Evolutionary conservation across 1,140 invertebrate genomes (phyloP), one percentile per base, ranked within the genome.

Genomic region (Ericerus pela): DNA sequence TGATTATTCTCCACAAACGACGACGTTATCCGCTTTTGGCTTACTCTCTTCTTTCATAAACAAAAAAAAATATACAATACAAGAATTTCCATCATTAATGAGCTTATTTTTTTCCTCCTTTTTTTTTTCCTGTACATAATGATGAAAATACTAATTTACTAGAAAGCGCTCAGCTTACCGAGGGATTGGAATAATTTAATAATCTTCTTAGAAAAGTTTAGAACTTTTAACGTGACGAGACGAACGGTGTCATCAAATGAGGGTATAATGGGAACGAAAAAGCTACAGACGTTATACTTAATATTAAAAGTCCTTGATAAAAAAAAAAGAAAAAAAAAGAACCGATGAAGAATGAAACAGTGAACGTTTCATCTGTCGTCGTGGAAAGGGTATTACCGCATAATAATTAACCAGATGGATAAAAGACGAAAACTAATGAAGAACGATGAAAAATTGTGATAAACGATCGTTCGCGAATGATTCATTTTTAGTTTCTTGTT

Each of bases 391-490:
- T 47, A 47, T 47, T 47, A 47, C 41, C 41, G 41, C 41, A 47
- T 47, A 47, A 47, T 47, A 47, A 47, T 47, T 47, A 47, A 24
- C 41, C 26, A 47, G 41, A 47, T 47, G 41, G 41, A 47, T 47
- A 47, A 47, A 47, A 47, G 41, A 47, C 41, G 41, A 47, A 24
- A 47, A 47, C 41, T 47, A 47, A 47, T 47, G 41, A 47, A 47
- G 41, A 47, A 24, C 41, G 41, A 47, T 47, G 41, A 47, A 47
- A 47, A 24, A 47, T 47, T 47, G 26, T 24, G 10, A 47, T 47
- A 47, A 24, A 47, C 20, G 41, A 24, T 3, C 41, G 41, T 47
- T 47, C 41, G 41, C 41, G 41, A 47, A 47, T 47, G 41, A 47
- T 24, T 47, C 26, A 24, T 3, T 47, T 16, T 47, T 47, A 22